Conservation (phyloP, 2,888 invertebrate genomes). For the Yponomeuta malinellus region DNA sequence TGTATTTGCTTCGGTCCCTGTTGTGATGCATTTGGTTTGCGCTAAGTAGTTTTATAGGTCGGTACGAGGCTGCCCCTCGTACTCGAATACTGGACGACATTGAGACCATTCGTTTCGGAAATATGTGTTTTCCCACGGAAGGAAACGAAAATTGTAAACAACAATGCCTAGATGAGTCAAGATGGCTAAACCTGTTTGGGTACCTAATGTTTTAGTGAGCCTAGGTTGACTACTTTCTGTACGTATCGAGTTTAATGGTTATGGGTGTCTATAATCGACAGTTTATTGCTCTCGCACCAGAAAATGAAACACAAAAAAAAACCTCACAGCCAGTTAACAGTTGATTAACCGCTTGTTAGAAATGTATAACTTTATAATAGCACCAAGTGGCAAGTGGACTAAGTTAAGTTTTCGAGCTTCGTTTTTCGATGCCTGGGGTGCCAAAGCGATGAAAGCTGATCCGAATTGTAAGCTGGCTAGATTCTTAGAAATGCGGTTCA, state of each 20-base stretch:
- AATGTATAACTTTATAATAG: background rate
- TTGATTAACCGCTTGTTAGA: background rate
- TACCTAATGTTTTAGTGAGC: background rate
- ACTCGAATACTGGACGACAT: constrained; percentile 30
- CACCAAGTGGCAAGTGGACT: background rate
- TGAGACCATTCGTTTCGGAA: constrained; percentile 32
- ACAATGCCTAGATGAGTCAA: background rate
- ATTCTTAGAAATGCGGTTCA: background rate
- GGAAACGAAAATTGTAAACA: constrained; percentile 21
- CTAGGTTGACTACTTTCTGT: background rate
- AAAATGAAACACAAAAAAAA: constrained; percentile 5
- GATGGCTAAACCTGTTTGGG: background rate
- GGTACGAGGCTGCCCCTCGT: constrained; percentile 62
- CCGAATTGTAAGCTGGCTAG: background rate
- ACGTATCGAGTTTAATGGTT: background rate
- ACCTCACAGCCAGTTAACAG: constrained; percentile 2
- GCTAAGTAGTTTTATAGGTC: constrained; percentile 60
- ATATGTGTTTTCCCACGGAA: constrained; percentile 45
- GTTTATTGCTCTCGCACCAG: constrained; percentile 1
- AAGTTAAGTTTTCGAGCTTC: background rate
- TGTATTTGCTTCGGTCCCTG: constrained; percentile 38
- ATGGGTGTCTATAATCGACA: constrained; percentile 15
- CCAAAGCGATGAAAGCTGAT: background rate
- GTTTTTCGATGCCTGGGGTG: background rate
- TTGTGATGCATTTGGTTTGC: constrained; percentile 39